A percentile compares a stretch with the other conserved stretches of the same genome.
These are phyloP conservation scores for Dinothrombium tinctorium DNA, from an alignment of 1,140 invertebrate genomes.

Conservation along the genomic window DNA sequence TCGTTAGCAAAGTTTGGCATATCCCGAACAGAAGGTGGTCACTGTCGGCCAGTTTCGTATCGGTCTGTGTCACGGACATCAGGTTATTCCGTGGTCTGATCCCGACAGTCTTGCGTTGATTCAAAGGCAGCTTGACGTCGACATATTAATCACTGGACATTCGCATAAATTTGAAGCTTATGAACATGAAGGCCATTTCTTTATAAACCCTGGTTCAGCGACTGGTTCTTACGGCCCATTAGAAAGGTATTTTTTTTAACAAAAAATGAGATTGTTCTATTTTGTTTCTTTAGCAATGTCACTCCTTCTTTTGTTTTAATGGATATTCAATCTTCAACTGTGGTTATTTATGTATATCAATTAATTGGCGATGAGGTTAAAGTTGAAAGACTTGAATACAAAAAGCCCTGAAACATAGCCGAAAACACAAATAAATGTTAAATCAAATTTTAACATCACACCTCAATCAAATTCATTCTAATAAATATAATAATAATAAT, in stretches of 20 bases:
- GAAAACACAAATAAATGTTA: too few species aligned
- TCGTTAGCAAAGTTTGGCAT: slow-evolving; percentile 52
- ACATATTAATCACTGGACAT: slow-evolving; percentile 94
- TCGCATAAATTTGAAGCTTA: slow-evolving; percentile 97
- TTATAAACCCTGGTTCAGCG: slow-evolving; percentile 95
- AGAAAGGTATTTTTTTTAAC: slow-evolving; percentile 38
- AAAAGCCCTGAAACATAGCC: too few species aligned
- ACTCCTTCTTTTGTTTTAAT: slow-evolving; percentile 93
- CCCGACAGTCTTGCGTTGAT: slow-evolving; percentile 72
- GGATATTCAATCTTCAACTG: slow-evolving; percentile 92
- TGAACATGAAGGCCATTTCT: slow-evolving; percentile 96
- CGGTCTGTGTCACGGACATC: slow-evolving; percentile 87
- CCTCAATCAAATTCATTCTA: too few species aligned
- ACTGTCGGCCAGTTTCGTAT: slow-evolving; percentile 96
- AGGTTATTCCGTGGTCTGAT: slow-evolving; percentile 88
- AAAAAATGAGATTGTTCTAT: neutral
- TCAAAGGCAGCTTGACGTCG: slow-evolving; percentile 89
- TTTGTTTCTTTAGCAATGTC: slow-evolving; percentile 37
- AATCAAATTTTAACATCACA: too few species aligned
- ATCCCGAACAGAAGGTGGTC: slow-evolving; percentile 94
- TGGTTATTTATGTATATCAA: slow-evolving; percentile 96
- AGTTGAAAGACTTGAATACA: slow-evolving; percentile 94
- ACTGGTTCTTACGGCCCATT: slow-evolving; percentile 89
- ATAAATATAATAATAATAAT: too few species aligned
- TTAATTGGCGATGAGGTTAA: slow-evolving; percentile 92